Conservation (phyloP, 2,113 vertebrate species). For the Macquaria ambigua region DNA sequence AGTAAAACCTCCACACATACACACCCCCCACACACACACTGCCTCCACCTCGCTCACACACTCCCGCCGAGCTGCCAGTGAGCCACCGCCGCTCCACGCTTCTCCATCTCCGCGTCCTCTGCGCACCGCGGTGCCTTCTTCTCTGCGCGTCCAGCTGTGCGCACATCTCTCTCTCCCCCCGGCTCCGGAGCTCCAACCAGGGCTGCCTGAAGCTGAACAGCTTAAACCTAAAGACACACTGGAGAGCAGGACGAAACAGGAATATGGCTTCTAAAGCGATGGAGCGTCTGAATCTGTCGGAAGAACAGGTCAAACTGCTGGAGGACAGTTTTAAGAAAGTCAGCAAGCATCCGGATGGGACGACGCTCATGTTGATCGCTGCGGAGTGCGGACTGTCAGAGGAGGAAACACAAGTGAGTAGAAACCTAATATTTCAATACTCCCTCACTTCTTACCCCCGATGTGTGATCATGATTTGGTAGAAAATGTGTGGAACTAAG, state of each 20-base stretch:
- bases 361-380: conserved; percentile 83
- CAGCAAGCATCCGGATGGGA: conserved; percentile 74
- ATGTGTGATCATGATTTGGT: not conserved
- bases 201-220: not conserved
- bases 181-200: not conserved
- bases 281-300: conserved; percentile 69
- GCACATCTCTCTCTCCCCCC: conserved; percentile 1
- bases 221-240: not conserved
- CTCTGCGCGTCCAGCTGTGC: conserved; percentile 37
- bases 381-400: conserved; percentile 83
- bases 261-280: conserved; percentile 64
- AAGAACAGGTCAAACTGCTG: conserved; percentile 80
- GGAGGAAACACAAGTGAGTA: conserved; percentile 77
- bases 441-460: too few species aligned
- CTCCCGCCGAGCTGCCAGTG: conserved; percentile 29
- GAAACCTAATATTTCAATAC: not conserved
- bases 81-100: not conserved
- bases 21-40: not conserved
- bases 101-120: not conserved
- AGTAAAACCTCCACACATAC: conserved; percentile 46
- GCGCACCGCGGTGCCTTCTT: conserved; percentile 7
- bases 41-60: not conserved
- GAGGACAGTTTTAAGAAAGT: conserved; percentile 82
- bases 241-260: not conserved
- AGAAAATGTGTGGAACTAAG: not conserved